phyloP scores from a whole-genome alignment of 1,140 invertebrate genomes.

The Acromyrmex charruanus region DNA sequence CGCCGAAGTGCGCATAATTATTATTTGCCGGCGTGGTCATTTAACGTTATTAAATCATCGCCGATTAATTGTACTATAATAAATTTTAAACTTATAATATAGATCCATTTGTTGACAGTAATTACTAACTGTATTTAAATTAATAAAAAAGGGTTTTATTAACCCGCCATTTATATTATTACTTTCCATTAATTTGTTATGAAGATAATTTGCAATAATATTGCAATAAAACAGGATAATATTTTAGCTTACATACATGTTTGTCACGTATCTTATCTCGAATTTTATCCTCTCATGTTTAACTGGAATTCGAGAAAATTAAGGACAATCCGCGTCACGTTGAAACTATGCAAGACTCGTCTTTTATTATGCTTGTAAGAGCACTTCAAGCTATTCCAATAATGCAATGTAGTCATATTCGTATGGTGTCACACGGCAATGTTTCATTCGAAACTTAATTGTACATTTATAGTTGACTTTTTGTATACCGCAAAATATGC shows the following conservation, averaged over 20 bases:
- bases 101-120: neutral
- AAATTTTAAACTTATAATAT: constrained; percentile 6
- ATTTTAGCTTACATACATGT: neutral
- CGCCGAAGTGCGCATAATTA: constrained; percentile 16
- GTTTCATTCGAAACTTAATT: constrained; percentile 22
- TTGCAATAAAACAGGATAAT: neutral
- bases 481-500: neutral
- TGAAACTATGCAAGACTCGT: constrained; percentile 16
- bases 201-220: neutral
- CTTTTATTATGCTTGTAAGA: constrained; percentile 31
- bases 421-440: neutral
- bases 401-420: constrained; percentile 16
- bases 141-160: neutral
- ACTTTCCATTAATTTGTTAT: neutral
- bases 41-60: constrained; percentile 24
- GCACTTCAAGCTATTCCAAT: constrained; percentile 10
- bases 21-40: neutral
- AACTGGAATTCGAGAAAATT: neutral
- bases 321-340: neutral
- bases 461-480: neutral
- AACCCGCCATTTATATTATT: neutral
- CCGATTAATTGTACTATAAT: neutral
- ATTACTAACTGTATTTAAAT: neutral
- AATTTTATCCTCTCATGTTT: neutral
- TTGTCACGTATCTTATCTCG: neutral